These are phyloP conservation scores for Coturnix japonica DNA, from an alignment of 2,113 vertebrate species.

Conservation along the genomic window DNA sequence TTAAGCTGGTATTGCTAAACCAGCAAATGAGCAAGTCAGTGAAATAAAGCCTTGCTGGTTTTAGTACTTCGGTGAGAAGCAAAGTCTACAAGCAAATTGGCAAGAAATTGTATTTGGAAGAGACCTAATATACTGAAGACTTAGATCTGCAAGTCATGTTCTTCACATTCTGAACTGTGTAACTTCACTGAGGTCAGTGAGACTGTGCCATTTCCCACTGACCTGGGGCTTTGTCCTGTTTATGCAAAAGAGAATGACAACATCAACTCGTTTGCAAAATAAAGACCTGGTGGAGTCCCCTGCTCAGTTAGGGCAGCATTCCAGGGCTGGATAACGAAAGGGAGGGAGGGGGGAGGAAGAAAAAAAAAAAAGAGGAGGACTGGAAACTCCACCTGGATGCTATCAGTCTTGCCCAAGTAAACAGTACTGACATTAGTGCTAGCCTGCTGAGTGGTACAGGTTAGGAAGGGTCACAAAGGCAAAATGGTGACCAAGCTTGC, in stretches of 20 bases:
- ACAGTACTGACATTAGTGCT: slow-evolving; percentile 95
- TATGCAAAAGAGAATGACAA: not conserved
- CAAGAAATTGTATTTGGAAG: slow-evolving; percentile 5
- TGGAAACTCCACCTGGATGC: slow-evolving; percentile 93
- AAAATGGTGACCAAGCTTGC: slow-evolving; percentile 92
- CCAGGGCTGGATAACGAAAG: slow-evolving; percentile 46
- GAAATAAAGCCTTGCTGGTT: not conserved
- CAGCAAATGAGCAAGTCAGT: not conserved
- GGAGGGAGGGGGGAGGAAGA: not conserved
- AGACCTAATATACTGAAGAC: not conserved
- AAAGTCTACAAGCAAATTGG: not conserved
- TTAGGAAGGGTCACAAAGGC: slow-evolving; percentile 93
- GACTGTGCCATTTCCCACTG: not conserved
- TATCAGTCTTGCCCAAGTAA: slow-evolving; percentile 97
- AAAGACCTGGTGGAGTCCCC: not conserved
- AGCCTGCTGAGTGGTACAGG: slow-evolving; percentile 92
- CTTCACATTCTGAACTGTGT: not conserved
- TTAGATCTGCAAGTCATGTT: not conserved
- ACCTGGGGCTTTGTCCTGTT: not conserved
- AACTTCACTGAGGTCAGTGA: not conserved
- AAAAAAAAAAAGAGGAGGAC: slow-evolving; percentile 1
- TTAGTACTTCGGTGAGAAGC: not conserved
- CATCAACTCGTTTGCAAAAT: not conserved
- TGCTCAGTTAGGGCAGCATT: slow-evolving; percentile 30
- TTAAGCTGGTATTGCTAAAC: not conserved